A percentile compares a stretch with the other conserved stretches of the same genome.
phyloP scores from a whole-genome alignment of 2,888 invertebrate genomes.

The Nemapogon koenigi region DNA sequence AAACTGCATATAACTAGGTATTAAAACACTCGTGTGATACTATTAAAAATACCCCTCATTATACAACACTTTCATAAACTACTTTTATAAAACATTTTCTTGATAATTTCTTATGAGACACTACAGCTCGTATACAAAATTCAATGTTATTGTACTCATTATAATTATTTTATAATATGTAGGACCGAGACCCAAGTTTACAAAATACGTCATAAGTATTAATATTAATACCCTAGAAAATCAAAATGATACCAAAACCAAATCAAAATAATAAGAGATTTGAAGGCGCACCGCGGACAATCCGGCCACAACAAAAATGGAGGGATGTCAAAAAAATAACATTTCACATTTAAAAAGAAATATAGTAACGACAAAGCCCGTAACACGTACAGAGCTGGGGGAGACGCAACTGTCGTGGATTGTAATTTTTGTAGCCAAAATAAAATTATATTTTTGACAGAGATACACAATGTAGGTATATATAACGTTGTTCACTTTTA shows the following conservation, averaged over 20 bases:
- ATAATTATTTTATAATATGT: no score
- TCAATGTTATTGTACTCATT: no score
- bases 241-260: neutral
- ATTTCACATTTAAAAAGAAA: slow-evolving; percentile 50
- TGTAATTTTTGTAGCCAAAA: slow-evolving; percentile 4
- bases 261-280: neutral
- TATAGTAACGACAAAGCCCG: slow-evolving; percentile 34
- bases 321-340: slow-evolving; percentile 55
- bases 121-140: no score
- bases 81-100: no score
- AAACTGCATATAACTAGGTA: no score
- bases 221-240: neutral
- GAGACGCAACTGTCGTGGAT: neutral
- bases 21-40: no score
- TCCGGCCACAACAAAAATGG: slow-evolving; percentile 3
- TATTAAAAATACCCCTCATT: no score
- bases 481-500: no score
- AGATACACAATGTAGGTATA: no score
- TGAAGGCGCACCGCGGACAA: neutral
- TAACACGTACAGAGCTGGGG: slow-evolving; percentile 31
- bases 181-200: neutral
- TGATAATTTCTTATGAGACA: no score
- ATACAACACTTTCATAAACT: no score
- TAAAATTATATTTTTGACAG: no score
- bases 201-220: neutral